Evolutionary conservation across 2,113 vertebrate species (phyloP).

Genomic region (Mus spicilegus): DNA sequence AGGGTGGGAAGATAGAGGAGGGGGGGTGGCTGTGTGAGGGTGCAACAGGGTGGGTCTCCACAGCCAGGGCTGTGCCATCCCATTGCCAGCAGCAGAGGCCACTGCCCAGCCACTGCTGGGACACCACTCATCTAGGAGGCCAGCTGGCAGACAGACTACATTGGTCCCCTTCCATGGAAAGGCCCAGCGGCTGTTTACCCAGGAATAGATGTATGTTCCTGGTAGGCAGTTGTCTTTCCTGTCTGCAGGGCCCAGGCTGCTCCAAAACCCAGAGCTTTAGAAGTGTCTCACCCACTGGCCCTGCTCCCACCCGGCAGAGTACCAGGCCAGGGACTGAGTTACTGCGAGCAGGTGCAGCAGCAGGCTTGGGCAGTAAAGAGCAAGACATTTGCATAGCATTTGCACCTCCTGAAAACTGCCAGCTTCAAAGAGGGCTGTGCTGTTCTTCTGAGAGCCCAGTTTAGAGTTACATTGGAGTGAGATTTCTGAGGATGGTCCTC

Average conservation of each 20-base stretch:
- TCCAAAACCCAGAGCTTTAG: no score
- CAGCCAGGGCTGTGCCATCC: not conserved
- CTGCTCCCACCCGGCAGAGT: accelerated
- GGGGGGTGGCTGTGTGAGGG: accelerated
- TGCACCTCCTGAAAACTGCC: not conserved
- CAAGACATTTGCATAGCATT: not conserved
- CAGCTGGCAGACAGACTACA: not conserved
- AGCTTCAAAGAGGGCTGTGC: not conserved
- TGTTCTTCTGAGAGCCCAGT: not conserved
- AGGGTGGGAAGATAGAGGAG: not conserved
- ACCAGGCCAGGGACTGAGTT: not conserved
- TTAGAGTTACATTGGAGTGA: not conserved
- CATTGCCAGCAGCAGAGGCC: not conserved
- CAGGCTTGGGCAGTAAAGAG: not conserved
- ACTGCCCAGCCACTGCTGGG: not conserved
- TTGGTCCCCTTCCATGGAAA: not conserved
- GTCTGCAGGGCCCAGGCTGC: no score
- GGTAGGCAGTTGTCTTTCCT: not conserved
- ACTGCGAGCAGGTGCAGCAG: not conserved
- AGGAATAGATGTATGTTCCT: not conserved
- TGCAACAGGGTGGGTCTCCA: accelerated
- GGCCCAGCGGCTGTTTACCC: not conserved
- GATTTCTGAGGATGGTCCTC: not conserved
- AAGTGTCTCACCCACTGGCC: not conserved
- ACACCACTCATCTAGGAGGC: not conserved